Conservation (phyloP, 1,140 invertebrate species). For the Anastrepha obliqua region DNA sequence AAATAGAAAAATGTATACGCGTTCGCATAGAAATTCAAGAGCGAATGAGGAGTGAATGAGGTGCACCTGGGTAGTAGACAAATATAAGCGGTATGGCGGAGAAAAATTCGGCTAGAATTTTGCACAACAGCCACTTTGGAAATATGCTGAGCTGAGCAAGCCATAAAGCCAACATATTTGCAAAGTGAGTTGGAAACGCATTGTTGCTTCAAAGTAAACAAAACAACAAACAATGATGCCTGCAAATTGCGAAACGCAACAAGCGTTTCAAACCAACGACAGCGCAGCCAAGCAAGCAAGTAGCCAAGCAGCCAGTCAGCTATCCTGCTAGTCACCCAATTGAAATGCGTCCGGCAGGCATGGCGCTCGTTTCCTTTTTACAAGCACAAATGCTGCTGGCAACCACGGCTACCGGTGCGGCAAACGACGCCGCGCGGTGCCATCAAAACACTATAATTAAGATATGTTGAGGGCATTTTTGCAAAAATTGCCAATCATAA, state of each 20-base stretch:
- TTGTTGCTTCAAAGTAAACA: neutral
- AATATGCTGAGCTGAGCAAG: too few species aligned
- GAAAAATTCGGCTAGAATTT: too few species aligned
- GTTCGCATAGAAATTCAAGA: too few species aligned
- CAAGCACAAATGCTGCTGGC: slow-evolving; percentile 28
- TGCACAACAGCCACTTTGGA: too few species aligned
- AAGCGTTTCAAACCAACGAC: neutral
- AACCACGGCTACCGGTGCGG: neutral
- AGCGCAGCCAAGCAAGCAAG: too few species aligned
- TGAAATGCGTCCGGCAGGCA: slow-evolving; percentile 36
- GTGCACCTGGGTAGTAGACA: too few species aligned
- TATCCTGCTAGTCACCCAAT: neutral
- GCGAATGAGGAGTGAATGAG: too few species aligned
- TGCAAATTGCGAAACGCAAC: neutral
- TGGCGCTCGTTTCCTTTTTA: slow-evolving; percentile 55
- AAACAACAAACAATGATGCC: neutral
- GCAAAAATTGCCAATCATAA: slow-evolving; percentile 57
- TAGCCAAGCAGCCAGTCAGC: neutral
- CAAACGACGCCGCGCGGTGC: neutral
- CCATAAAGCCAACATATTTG: too few species aligned
- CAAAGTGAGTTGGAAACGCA: neutral
- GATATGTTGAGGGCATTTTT: slow-evolving; percentile 57
- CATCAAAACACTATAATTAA: slow-evolving; percentile 70
- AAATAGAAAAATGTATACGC: neutral
- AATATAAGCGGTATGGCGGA: too few species aligned